Base-by-base conservation (phyloP, 2,797 vertebrate species). In the Fringilla coelebs region DNA sequence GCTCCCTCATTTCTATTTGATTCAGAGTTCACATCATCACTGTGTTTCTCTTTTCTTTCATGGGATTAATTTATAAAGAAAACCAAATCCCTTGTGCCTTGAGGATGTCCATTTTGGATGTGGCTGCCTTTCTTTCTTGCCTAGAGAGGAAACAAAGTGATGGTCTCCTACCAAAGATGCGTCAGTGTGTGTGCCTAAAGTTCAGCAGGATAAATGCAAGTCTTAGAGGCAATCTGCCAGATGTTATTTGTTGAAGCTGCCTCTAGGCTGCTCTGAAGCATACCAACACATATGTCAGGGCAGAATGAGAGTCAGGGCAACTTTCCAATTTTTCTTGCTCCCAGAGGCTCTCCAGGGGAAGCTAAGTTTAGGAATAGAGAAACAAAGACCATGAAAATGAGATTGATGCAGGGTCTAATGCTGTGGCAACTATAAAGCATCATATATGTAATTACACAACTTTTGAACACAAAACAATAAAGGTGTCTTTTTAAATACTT, bases 191-290 rank as follows among this genome's bases (percentile, higher is more conserved):
- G 65, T 66, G 66, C 82, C 88, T 81, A 3, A 91, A 94, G 93
- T 90, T 94, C 67, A 86, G 77, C 66, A 71, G 91, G 77, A 91
- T 67, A 93, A 95, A 86, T 87, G 24, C 86, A 51, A 87, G 92
- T 82, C 90, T 90, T 67, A 13, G 71, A 85, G 93, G 93, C 94
- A 95, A 92, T 83, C 84, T 95, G 94, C 93, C 96, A 96, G 93
- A 95, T 96, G 95, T 91, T 93, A 90, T 95, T 94, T 94, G 91
- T 94, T 7, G 61, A 88, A 82, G 86, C 88, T 95, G 93, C 93
- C 96, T 95, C 89, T 94, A 91, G 96, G 93, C 91, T 93, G 80
- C 90, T 96, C 89, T 91, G 76, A 90, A 95, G 70, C 93, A 82
- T 88, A 93, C 91, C 93, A 94, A 86, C 80, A 76, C 79, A 38